Evolutionary conservation across 2,797 vertebrate genomes (phyloP).

Genomic region (Gymnoscopelus braueri): DNA sequence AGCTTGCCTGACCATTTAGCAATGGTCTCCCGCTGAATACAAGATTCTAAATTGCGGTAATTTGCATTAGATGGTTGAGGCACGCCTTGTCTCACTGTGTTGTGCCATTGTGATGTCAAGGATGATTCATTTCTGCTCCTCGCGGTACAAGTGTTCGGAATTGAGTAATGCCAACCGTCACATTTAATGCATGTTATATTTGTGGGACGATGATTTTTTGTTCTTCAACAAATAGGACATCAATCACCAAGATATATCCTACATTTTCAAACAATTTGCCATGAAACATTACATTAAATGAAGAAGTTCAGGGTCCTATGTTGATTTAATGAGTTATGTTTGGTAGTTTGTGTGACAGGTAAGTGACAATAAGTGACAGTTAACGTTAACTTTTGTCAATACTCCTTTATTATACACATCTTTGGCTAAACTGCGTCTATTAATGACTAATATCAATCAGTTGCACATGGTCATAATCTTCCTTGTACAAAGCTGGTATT

Average conservation of each 20-base stretch:
- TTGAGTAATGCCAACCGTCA: slow-evolving; percentile 70
- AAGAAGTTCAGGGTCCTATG: neutral
- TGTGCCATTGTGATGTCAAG: slow-evolving; percentile 91
- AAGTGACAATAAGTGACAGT: too few relatives aligned
- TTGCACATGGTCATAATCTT: neutral
- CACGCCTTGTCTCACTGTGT: slow-evolving; percentile 90
- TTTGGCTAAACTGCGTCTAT: neutral
- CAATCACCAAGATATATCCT: slow-evolving; percentile 25
- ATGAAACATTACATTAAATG: slow-evolving; percentile 24
- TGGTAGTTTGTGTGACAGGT: too few relatives aligned
- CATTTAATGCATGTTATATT: slow-evolving; percentile 61
- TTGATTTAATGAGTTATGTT: too few relatives aligned
- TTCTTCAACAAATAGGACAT: slow-evolving; percentile 22
- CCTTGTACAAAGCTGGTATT: neutral
- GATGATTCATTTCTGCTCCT: slow-evolving; percentile 77
- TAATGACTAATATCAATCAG: neutral
- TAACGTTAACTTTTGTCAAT: too few relatives aligned
- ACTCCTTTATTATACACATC: too few relatives aligned
- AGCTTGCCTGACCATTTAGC: slow-evolving; percentile 98
- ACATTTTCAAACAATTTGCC: slow-evolving; percentile 17
- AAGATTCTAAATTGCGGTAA: slow-evolving; percentile 97
- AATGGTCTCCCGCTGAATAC: slow-evolving; percentile 97
- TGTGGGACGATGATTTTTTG: slow-evolving; percentile 27
- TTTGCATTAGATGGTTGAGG: slow-evolving; percentile 94
- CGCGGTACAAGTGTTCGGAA: slow-evolving; percentile 71